Base-by-base conservation (phyloP, 2,797 vertebrate genomes). In the Lates japonicus region DNA sequence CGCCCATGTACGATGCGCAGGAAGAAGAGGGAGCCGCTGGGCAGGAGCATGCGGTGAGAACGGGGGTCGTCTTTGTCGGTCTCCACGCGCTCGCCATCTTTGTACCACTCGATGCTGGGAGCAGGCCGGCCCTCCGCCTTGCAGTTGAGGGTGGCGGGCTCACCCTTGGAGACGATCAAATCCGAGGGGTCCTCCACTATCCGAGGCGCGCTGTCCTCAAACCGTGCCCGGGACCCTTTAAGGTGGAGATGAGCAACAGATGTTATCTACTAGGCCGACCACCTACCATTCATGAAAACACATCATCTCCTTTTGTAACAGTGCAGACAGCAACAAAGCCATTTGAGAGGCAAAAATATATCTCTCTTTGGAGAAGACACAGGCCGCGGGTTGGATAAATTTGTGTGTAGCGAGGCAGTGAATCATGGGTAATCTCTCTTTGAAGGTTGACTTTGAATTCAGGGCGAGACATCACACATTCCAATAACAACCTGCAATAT, bases 1-100 rank as follows among this genome's bases (percentile, higher is more conserved):
- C 98, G 94, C 0, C 97, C 98, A 0, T 98, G 98, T 5, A 99
- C 96, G 48, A 98, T 98, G 5, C 97, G 97, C 11, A 98, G 96
- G 88, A 99, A 98, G 94, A 99, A 99, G 79, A 99, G 97, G 5
- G 98, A 96, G 1, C 98, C 98, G 0, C 97, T 97, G 63, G 98
- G 98, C 61, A 99, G 94, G 61, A 99, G 95, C 95, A 98, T 97
- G 73, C 98, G 98, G 87, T 99, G 98, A 0, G 98, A 98, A 0
- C 97, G 97, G 0, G 98, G 97, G 75, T 99, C 98, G 5, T 99
- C 98, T 9, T 90, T 94, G 85, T 97, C 97, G 0, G 98, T 99
- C 88, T 98, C 97, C 83, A 99, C 98, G 0, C 97, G 94, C 68
- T 98, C 97, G 0, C 97, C 98, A 0, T 99, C 97, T 68, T 98